Base-by-base conservation (phyloP, 2,797 vertebrate genomes). In the Hydrophis major region DNA sequence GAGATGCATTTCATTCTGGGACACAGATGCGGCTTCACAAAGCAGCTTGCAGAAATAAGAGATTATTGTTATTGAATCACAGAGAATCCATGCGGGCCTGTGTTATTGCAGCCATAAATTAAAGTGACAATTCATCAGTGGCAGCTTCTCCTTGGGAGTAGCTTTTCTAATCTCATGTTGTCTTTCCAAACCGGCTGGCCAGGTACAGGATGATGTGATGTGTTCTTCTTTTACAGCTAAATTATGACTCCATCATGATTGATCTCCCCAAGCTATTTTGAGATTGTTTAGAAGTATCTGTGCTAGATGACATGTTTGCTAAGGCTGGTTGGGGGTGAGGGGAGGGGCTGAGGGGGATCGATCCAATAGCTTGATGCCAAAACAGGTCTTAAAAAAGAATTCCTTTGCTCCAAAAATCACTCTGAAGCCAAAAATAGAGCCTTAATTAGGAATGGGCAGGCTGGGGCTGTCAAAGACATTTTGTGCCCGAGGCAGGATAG, bases 31-130 rank as follows among this genome's bases (percentile, higher is more conserved):
- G 94, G 59, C 87, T 94, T 96, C 92, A 61, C 37, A 93, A 57
- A 92, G 56, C 28, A 87, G 94, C 90, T 95, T 93, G 94, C 89
- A 92, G 91, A 94, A 95, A 96, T 94, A 96, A 96, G 3, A 93
- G 74, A 94, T 96, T 93, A 94, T 96, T 93, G 92, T 90, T 96
- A 95, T 88, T 94, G 94, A 96, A 94, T 94, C 93, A 91, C 93
- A 89, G 55, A 57, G 93, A 92, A 66, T 90, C 96, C 95, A 95
- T 78, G 92, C 90, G 91, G 92, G 42, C 28, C 50, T 95, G 60
- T 93, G 87, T 92, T 95, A 83, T 63, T 96, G 94, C 94, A 8
- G 53, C 93, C 92, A 93, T 96, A 96, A 96, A 97, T 96, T 94
- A 96, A 94, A 96, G 90, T 95, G 94, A 96, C 89, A 95, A 60